A percentile compares a stretch with the other conserved stretches of the same genome.
Evolutionary conservation across 2,113 vertebrate species (phyloP).

Genomic region (Neofelis nebulosa): DNA sequence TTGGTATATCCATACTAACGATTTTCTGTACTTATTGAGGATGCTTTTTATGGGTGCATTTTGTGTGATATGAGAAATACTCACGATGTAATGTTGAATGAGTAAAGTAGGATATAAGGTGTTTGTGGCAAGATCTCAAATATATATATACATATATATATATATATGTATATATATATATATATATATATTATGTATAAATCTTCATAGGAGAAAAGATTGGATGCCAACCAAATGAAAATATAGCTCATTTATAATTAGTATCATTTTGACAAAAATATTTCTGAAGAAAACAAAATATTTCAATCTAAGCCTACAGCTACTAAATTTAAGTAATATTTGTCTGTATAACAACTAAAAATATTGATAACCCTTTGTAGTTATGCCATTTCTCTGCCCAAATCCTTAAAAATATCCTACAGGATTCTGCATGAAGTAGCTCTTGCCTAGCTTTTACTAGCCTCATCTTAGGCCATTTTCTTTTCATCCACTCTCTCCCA

Average conservation of each 20-base stretch:
- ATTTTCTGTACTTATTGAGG: background rate
- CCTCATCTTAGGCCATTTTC: background rate
- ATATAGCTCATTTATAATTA: background rate
- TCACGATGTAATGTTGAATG: background rate
- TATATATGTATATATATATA: background rate
- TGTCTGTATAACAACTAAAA: background rate
- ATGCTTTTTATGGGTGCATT: background rate
- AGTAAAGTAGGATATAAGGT: background rate
- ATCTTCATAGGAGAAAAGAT: background rate
- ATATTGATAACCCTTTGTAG: background rate
- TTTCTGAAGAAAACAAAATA: background rate
- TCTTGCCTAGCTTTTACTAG: background rate
- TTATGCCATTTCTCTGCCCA: background rate
- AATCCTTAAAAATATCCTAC: background rate
- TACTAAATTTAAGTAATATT: background rate
- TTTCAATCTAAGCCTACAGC: background rate
- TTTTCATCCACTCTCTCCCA: background rate
- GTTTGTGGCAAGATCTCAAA: background rate
- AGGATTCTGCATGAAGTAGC: background rate
- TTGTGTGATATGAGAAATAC: background rate
- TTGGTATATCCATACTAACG: background rate
- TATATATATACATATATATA: background rate
- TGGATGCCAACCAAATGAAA: background rate
- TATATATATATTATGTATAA: background rate
- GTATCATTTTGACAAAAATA: background rate